These are phyloP conservation scores for Peromyscus polionotus DNA, from an alignment of 2,113 vertebrate genomes.

Conservation along the genomic window DNA sequence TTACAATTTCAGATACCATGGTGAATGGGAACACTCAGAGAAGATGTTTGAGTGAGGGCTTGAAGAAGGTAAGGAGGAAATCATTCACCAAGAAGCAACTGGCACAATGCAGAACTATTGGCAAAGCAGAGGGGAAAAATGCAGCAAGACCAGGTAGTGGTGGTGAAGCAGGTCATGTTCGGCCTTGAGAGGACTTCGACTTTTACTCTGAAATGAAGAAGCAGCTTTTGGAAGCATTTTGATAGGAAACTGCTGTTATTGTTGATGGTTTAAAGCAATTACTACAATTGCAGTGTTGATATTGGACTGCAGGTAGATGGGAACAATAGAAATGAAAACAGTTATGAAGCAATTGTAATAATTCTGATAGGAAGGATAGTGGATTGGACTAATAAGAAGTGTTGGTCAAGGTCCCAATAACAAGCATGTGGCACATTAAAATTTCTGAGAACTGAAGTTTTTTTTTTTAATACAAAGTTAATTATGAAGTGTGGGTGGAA, in stretches of 20 bases:
- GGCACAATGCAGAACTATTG: neutral
- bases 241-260: neutral
- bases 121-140: neutral
- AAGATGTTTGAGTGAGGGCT: neutral
- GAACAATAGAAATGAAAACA: neutral
- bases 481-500: neutral
- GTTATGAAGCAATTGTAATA: neutral
- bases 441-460: neutral
- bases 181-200: neutral
- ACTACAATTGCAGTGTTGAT: neutral
- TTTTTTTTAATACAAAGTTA: neutral
- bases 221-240: neutral
- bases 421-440: neutral
- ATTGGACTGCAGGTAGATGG: neutral
- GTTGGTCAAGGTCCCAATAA: accelerated
- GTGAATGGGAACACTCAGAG: neutral
- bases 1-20: neutral
- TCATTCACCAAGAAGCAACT: neutral
- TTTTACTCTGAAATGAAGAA: neutral
- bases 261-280: neutral
- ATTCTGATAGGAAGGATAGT: neutral
- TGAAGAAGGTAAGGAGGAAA: neutral
- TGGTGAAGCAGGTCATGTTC: neutral
- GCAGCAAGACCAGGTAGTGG: neutral
- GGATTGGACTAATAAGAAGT: neutral